Conservation (phyloP, 2,797 vertebrate species). For the Myotis myotis region DNA sequence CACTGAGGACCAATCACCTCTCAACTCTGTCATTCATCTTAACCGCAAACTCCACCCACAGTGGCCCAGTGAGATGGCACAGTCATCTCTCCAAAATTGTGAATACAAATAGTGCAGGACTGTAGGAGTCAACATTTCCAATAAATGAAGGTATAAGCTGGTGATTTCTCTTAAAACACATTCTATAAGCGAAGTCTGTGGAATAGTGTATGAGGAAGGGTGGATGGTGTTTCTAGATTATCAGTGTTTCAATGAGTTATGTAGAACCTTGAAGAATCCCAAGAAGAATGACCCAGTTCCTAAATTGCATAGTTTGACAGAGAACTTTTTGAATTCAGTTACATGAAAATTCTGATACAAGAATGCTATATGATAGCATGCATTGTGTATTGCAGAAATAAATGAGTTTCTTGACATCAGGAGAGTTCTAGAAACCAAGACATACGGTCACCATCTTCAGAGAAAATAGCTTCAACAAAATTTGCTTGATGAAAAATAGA, state of each 20-base stretch:
- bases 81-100: neutral
- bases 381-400: neutral
- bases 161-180: neutral
- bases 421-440: neutral
- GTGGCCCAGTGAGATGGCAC: neutral
- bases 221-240: neutral
- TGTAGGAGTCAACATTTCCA: neutral
- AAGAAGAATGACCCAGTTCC: neutral
- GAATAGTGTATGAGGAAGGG: neutral
- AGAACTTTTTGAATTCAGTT: neutral
- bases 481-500: neutral
- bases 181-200: neutral
- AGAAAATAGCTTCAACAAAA: neutral
- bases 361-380: neutral
- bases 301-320: neutral
- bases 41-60: neutral
- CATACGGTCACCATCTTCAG: neutral
- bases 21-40: neutral
- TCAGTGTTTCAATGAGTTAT: neutral
- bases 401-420: neutral
- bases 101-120: fast-evolving
- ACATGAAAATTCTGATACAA: neutral
- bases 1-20: neutral
- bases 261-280: neutral
- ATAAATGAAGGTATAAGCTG: neutral